phyloP scores from a whole-genome alignment of 1,140 invertebrate genomes.

The Armadillidium nasatum region DNA sequence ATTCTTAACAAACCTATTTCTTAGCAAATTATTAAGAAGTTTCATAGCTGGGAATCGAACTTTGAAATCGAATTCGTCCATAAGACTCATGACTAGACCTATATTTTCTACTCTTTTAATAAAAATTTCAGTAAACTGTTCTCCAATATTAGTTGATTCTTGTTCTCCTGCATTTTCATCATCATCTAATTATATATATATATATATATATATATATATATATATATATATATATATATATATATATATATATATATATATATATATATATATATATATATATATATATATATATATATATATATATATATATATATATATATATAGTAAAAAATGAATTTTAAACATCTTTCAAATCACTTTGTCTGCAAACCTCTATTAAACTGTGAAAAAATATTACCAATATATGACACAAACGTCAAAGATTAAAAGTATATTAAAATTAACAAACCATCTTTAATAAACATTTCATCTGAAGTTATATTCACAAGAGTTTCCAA shows the following conservation, averaged over 20 bases:
- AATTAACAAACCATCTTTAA: background rate
- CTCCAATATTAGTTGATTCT: conserved; percentile 61
- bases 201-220: background rate
- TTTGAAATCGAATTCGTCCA: conserved; percentile 94
- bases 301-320: too few species aligned
- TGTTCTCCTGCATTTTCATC: conserved; percentile 24
- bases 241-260: too few species aligned
- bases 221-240: too few species aligned
- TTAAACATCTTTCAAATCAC: too few species aligned
- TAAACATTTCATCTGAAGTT: conserved; percentile 64
- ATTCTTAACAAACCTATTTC: conserved; percentile 58
- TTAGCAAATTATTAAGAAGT: conserved; percentile 72
- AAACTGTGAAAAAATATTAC: too few species aligned
- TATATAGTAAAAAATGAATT: too few species aligned
- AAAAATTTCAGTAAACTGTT: conserved; percentile 98
- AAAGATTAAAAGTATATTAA: too few species aligned
- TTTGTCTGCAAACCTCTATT: too few species aligned
- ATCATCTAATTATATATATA: conserved; percentile 16
- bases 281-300: too few species aligned
- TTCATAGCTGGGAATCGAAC: conserved; percentile 83
- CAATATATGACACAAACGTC: too few species aligned
- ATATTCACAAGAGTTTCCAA: conserved; percentile 89
- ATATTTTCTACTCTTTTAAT: conserved; percentile 89
- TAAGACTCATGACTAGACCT: conserved; percentile 66
- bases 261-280: too few species aligned